Conservation (phyloP, 2,797 vertebrate species). For the Cercopithecus neglectus region DNA sequence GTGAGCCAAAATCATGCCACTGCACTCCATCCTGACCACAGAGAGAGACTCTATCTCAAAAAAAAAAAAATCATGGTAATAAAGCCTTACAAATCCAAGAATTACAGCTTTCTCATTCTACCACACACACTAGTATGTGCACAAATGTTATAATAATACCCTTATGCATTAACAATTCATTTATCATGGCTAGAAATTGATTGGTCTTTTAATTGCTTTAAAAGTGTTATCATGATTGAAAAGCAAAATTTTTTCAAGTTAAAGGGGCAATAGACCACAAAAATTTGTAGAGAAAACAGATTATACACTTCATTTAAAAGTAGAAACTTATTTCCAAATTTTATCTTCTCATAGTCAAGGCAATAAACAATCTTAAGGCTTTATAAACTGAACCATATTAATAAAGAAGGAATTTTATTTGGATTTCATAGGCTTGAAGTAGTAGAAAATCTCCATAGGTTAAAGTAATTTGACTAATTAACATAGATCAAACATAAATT, state of each 20-base stretch:
- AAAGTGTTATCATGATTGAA: constrained; percentile 74
- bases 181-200: constrained; percentile 75
- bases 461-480: constrained; percentile 24
- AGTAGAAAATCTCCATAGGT: neutral
- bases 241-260: constrained; percentile 77
- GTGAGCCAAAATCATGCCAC: neutral
- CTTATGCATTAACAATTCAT: constrained; percentile 71
- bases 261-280: constrained; percentile 73
- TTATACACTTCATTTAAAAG: constrained; percentile 64
- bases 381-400: constrained; percentile 11
- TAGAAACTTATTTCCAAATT: constrained; percentile 68
- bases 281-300: constrained; percentile 69
- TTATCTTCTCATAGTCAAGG: constrained; percentile 52
- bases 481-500: constrained; percentile 23
- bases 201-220: constrained; percentile 79
- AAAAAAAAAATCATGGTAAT: neutral
- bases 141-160: constrained; percentile 56
- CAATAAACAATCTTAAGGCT: constrained; percentile 14
- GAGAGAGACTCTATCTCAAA: neutral
- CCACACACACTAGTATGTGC: neutral
- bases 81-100: constrained; percentile 69
- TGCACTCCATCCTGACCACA: neutral
- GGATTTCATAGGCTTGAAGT: neutral
- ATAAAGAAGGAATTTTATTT: constrained; percentile 23
- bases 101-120: constrained; percentile 2